Evolutionary conservation across 2,888 invertebrate genomes (phyloP).

Genomic region (Hypomecis punctinalis): DNA sequence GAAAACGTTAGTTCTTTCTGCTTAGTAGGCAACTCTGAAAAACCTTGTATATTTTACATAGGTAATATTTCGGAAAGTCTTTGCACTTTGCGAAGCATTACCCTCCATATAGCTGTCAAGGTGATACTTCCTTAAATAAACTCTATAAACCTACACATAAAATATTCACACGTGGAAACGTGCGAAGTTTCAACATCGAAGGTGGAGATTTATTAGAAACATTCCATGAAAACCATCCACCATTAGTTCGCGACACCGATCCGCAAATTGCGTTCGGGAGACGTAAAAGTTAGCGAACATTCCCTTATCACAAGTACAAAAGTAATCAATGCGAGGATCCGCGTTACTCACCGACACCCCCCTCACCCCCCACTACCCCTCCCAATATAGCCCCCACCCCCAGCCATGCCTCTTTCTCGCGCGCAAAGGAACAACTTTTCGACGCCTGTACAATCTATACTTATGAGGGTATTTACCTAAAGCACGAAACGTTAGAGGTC

Average conservation of each 20-base stretch:
- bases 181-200: background rate
- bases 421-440: conserved; percentile 22
- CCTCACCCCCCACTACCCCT: conserved; percentile 6
- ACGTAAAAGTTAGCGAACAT: conserved; percentile 37
- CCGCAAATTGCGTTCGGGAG: conserved; percentile 33
- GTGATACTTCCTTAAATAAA: too few relatives aligned
- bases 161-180: too few relatives aligned
- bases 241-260: conserved; percentile 17
- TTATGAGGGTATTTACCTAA: background rate
- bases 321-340: conserved; percentile 41
- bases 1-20: too few relatives aligned
- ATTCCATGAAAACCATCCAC: background rate
- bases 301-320: conserved; percentile 40
- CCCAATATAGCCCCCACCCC: background rate
- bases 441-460: conserved; percentile 13
- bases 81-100: too few relatives aligned
- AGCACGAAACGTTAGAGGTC: conserved; percentile 11
- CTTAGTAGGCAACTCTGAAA: too few relatives aligned
- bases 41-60: too few relatives aligned
- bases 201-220: background rate
- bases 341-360: conserved; percentile 33
- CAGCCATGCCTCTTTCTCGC: conserved; percentile 10
- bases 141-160: too few relatives aligned
- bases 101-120: too few relatives aligned
- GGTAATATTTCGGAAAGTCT: too few relatives aligned